phyloP scores from a whole-genome alignment of 1,140 invertebrate genomes.

The Palaemon carinicauda region DNA sequence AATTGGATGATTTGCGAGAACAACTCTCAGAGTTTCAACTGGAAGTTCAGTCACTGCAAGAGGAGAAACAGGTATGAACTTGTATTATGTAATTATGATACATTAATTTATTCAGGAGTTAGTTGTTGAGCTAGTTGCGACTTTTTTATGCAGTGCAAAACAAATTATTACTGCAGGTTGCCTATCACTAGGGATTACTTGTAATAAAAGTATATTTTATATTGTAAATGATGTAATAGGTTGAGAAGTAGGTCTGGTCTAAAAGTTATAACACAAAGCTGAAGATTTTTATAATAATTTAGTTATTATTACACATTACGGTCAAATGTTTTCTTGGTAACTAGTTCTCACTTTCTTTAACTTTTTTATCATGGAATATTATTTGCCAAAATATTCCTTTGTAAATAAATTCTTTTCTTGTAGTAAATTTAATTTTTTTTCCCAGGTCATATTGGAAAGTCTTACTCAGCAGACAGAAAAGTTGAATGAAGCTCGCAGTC shows the following conservation, averaged over 20 bases:
- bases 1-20: slow-evolving; percentile 85
- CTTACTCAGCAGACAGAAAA: slow-evolving; percentile 90
- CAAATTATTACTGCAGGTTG: neutral
- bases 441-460: slow-evolving; percentile 76
- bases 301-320: too few relatives aligned
- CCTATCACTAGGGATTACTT: too few relatives aligned
- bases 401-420: neutral
- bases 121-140: neutral
- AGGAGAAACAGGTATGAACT: slow-evolving; percentile 85
- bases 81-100: too few relatives aligned
- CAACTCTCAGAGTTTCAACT: slow-evolving; percentile 85
- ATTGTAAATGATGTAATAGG: too few relatives aligned
- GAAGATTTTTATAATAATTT: too few relatives aligned
- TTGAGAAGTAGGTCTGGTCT: too few relatives aligned
- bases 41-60: slow-evolving; percentile 84
- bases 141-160: neutral
- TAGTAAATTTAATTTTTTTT: neutral
- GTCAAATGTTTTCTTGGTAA: too few relatives aligned
- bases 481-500: slow-evolving; percentile 75
- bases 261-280: too few relatives aligned
- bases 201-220: too few relatives aligned
- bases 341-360: too few relatives aligned
- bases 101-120: too few relatives aligned
- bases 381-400: neutral
- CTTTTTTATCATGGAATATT: neutral